Conservation (phyloP, 1,140 invertebrate genomes). For the Trinorchestia longiramus region DNA sequence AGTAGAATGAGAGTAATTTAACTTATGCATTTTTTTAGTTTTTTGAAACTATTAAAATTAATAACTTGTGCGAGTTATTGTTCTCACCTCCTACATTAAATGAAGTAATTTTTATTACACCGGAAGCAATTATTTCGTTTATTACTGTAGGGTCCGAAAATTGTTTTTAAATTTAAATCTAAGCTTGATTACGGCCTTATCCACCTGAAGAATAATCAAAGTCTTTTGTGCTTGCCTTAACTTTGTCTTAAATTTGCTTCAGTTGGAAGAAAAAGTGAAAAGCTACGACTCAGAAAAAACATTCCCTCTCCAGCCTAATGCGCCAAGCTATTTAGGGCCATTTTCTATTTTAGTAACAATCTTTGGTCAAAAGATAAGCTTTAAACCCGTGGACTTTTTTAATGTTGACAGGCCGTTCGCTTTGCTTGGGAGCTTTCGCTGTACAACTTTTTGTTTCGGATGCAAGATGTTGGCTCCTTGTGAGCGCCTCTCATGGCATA, state of each 20-base stretch:
- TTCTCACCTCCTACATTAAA: not conserved
- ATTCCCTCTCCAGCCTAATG: conserved; percentile 27
- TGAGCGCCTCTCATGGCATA: conserved; percentile 34
- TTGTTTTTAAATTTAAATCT: not conserved
- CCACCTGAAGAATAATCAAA: not conserved
- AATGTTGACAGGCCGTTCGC: conserved; percentile 40
- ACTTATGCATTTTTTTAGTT: no score
- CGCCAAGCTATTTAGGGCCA: not conserved
- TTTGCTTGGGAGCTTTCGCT: conserved; percentile 42
- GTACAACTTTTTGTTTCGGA: conserved; percentile 36
- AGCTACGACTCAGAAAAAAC: conserved; percentile 13
- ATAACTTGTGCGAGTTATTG: no score
- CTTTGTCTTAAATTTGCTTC: conserved; percentile 3
- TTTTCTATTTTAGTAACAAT: conserved; percentile 27
- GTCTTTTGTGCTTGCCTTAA: not conserved
- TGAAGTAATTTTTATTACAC: not conserved
- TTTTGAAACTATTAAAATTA: no score
- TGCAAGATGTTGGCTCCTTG: not conserved
- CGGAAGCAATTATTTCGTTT: not conserved
- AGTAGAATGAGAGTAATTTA: no score
- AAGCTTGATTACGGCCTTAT: not conserved
- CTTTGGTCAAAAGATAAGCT: conserved; percentile 29
- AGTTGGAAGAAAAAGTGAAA: not conserved
- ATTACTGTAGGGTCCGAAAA: not conserved
- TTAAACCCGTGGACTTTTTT: not conserved